These are phyloP conservation scores for Achlya flavicornis DNA, from an alignment of 2,888 invertebrate species.

Conservation along the genomic window DNA sequence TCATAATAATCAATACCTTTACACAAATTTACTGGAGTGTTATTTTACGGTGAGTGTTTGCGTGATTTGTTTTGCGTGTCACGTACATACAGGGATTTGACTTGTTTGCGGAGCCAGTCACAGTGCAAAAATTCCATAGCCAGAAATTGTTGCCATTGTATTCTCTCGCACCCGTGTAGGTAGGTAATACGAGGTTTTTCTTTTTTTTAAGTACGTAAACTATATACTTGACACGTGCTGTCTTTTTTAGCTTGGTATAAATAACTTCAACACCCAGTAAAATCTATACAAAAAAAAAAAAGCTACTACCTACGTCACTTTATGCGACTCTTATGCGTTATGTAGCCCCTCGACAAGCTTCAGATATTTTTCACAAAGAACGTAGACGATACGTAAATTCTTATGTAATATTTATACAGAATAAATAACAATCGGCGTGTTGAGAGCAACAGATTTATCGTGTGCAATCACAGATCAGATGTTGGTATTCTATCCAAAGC, in stretches of 20 bases:
- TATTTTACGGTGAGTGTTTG: conserved; percentile 29
- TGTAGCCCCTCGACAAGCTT: conserved; percentile 7
- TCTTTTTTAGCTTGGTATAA: neutral
- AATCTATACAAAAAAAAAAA: neutral
- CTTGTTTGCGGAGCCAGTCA: conserved; percentile 56
- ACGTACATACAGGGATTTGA: conserved; percentile 60
- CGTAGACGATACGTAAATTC: neutral
- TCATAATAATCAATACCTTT: conserved; percentile 29
- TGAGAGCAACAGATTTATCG: conserved; percentile 71
- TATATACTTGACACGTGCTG: neutral
- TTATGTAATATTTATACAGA: conserved; percentile 43
- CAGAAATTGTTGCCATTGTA: conserved; percentile 36
- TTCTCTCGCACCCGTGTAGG: neutral
- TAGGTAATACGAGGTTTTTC: too few species aligned
- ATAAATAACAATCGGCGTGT: conserved; percentile 52
- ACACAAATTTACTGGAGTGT: conserved; percentile 31
- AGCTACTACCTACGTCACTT: neutral
- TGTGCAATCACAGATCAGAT: conserved; percentile 78
- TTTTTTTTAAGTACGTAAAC: neutral
- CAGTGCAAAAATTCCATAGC: conserved; percentile 47
- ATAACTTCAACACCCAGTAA: neutral
- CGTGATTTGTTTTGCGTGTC: conserved; percentile 57
- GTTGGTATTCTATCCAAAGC: conserved; percentile 77
- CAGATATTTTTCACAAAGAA: neutral
- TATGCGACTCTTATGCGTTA: neutral